Evolutionary conservation across 2,888 invertebrate species (phyloP).

Genomic region (Cepaea hortensis): DNA sequence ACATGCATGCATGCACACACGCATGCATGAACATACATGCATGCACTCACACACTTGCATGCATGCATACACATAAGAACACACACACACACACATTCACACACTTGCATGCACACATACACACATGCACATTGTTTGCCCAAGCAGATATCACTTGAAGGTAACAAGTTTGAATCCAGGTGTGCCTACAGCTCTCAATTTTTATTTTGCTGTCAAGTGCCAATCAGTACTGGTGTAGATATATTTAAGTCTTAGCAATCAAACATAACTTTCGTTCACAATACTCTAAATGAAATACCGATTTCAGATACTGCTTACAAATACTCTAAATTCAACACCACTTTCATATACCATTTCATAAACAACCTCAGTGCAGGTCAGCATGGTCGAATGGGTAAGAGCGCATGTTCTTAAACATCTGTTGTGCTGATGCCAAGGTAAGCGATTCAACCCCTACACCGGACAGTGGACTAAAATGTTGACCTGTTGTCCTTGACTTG

Average conservation of each 20-base stretch:
- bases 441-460: too few species aligned
- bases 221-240: too few species aligned
- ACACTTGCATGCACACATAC: not conserved
- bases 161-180: not conserved
- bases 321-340: not conserved
- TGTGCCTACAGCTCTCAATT: too few species aligned
- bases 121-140: too few species aligned
- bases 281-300: not conserved
- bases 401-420: too few species aligned
- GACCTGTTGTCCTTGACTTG: too few species aligned
- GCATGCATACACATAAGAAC: not conserved
- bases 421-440: too few species aligned
- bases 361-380: slow-evolving; percentile 75
- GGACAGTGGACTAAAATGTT: too few species aligned
- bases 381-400: too few species aligned
- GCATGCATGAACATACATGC: not conserved
- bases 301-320: slow-evolving; percentile 80
- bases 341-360: slow-evolving; percentile 80
- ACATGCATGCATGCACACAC: not conserved
- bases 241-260: too few species aligned
- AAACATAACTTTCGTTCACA: too few species aligned
- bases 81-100: not conserved
- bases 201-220: too few species aligned
- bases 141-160: not conserved
- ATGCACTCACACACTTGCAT: not conserved